These are phyloP conservation scores for Eunapius fragilis DNA, from an alignment of 37 sponge, comb jelly and placozoan genomes.

Conservation along the genomic window DNA sequence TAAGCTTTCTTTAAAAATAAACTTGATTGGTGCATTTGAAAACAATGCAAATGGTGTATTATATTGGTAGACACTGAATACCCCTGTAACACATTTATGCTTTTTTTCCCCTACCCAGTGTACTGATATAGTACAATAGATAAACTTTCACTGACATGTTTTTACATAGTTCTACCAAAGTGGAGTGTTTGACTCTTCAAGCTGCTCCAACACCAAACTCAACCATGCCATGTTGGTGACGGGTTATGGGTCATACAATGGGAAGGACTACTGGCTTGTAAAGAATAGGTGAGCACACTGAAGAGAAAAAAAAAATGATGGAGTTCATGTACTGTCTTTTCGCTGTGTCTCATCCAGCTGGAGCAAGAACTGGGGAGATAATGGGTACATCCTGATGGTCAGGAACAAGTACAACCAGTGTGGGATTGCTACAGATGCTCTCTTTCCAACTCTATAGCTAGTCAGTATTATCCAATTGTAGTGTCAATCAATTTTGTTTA, in stretches of 20 bases:
- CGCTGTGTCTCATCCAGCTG: conserved; percentile 43
- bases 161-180: conserved; percentile 37
- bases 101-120: too few relatives aligned
- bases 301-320: not conserved
- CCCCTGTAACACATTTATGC: too few relatives aligned
- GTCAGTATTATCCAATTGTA: not conserved
- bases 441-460: conserved; percentile 43
- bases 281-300: conserved; percentile 52
- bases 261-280: conserved; percentile 62
- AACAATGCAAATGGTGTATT: too few relatives aligned
- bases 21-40: too few relatives aligned
- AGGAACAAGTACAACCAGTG: conserved; percentile 39
- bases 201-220: conserved; percentile 45
- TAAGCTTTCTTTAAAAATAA: conserved; percentile 8
- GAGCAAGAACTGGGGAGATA: conserved; percentile 36
- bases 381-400: conserved; percentile 39
- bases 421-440: conserved; percentile 41
- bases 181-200: conserved; percentile 58
- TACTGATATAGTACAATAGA: too few relatives aligned
- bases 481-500: not conserved
- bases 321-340: not conserved
- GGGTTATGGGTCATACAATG: conserved; percentile 48
- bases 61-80: too few relatives aligned
- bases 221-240: conserved; percentile 52
- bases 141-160: not conserved